Percentiles rank a stretch among this genome's conserved stretches.
These are phyloP conservation scores for Octopus sinensis DNA, from an alignment of 1,140 invertebrate genomes.

Conservation along the genomic window DNA sequence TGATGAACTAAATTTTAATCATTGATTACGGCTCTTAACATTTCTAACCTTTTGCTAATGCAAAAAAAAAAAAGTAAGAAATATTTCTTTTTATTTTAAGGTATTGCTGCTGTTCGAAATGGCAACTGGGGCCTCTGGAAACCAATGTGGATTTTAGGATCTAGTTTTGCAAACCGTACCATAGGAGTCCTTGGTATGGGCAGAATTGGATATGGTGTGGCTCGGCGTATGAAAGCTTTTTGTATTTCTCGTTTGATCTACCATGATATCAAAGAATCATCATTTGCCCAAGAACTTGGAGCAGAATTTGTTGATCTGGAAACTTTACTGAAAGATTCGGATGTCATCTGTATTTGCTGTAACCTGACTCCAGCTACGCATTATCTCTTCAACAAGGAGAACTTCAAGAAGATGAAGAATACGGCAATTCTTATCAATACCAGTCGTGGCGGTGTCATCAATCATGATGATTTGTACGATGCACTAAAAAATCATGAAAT, in stretches of 20 bases:
- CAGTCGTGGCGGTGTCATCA: constrained; percentile 51
- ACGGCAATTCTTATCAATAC: constrained; percentile 58
- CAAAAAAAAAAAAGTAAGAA: too few species aligned
- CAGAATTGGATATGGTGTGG: constrained; percentile 66
- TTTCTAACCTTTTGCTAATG: too few species aligned
- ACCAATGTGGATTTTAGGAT: constrained; percentile 83
- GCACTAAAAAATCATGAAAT: constrained; percentile 74
- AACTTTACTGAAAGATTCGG: constrained; percentile 42
- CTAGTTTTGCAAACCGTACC: constrained; percentile 70
- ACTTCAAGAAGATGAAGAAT: constrained; percentile 51
- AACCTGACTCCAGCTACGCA: constrained; percentile 29
- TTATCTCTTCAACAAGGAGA: constrained; percentile 38
- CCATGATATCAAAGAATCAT: constrained; percentile 64
- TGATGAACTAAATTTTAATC: too few species aligned
- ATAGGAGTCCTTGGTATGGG: constrained; percentile 83
- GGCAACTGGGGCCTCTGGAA: constrained; percentile 66
- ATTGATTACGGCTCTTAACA: too few species aligned
- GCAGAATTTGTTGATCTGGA: constrained; percentile 65
- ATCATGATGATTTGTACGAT: constrained; percentile 45
- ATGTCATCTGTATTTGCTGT: constrained; percentile 50
- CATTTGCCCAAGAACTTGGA: constrained; percentile 62
- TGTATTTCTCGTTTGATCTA: constrained; percentile 69
- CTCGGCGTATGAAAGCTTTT: constrained; percentile 67
- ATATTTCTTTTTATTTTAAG: constrained; percentile 25
- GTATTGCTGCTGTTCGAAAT: constrained; percentile 28